Base-by-base conservation (phyloP, 2,888 invertebrate species). In the Microplitis manilae region DNA sequence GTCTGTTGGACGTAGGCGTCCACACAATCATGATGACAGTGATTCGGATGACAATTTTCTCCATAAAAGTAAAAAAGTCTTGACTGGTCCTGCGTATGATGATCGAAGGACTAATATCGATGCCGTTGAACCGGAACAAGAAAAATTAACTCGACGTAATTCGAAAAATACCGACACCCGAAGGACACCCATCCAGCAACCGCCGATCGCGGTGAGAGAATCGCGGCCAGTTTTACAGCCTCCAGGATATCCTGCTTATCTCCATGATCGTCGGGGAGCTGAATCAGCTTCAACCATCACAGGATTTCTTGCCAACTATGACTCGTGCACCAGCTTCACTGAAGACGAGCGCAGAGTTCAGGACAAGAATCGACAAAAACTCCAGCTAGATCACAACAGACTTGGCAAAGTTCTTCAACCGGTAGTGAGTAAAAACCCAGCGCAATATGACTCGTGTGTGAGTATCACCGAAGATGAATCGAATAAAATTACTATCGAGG, bases 401-500 rank as follows among this genome's bases (percentile, higher is more conserved):
- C 30, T 4, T 30, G 30, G 30, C 30, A 76, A 20, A 79, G 20
- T 75, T 30, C 59, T 38, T 2, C n/a, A 9, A 6, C 50, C 50
- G 13, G 50, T 13, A 8, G 50, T 8, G 50, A 40, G 6, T 6
- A 30, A 30, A 79, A 70, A 5, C 20, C 68, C n/a, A 39, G 8
- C 68, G 80, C 65, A 13, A 75, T 39, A 82, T 15, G 83, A 86
- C 69, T 85, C 86, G 8, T 83, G 82, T 65, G 61, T 84, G n/a
- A 85, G 83, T 62, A 81, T 84, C 38, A 83, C 83, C 4, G 84
- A 85, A 62, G 81, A 85, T 13, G 83, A 84, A 68, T 68, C 73
- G 7, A 64, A 20, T 5, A 76, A 75, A 41, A 39, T 6, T 8
- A 64, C 13, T 40, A 59, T 4, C 30, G 30, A 13, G 6, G 50